Conservation (phyloP, 2,797 vertebrate species). For the Botia kubotai region DNA sequence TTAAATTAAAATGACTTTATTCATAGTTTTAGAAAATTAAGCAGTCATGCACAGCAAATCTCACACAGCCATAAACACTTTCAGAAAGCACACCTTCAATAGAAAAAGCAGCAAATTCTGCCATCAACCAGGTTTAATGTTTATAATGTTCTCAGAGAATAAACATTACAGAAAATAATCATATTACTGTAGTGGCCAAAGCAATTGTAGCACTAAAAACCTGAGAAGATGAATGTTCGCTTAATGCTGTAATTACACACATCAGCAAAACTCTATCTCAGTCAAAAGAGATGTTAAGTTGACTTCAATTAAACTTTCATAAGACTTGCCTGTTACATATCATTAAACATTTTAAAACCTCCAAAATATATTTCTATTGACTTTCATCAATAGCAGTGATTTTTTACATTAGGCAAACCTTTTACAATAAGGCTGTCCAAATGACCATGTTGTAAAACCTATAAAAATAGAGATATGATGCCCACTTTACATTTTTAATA, state of each 20-base stretch:
- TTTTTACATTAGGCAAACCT: conserved; percentile 35
- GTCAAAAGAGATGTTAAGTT: neutral
- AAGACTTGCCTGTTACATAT: conserved; percentile 1
- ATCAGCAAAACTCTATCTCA: conserved; percentile 20
- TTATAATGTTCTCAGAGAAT: conserved; percentile 8
- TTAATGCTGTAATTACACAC: conserved; percentile 23
- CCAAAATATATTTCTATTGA: conserved; percentile 23
- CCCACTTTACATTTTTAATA: conserved; percentile 36
- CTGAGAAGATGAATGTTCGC: neutral
- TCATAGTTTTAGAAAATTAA: neutral
- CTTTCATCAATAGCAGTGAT: neutral
- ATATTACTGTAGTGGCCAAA: conserved; percentile 9
- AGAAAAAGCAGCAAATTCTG: neutral
- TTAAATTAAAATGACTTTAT: neutral
- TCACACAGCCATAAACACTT: conserved; percentile 3
- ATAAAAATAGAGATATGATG: conserved; percentile 60
- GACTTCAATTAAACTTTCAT: conserved; percentile 27
- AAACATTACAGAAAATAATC: neutral
- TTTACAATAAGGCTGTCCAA: conserved; percentile 35
- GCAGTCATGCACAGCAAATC: conserved; percentile 36
- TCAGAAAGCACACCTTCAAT: conserved; percentile 22
- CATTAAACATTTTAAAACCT: conserved; percentile 22
- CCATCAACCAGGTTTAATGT: neutral
- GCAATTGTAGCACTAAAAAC: conserved; percentile 16
- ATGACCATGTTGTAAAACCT: conserved; percentile 49